Conservation (phyloP, 2,888 invertebrate species). For the Halocaridina rubra region DNA sequence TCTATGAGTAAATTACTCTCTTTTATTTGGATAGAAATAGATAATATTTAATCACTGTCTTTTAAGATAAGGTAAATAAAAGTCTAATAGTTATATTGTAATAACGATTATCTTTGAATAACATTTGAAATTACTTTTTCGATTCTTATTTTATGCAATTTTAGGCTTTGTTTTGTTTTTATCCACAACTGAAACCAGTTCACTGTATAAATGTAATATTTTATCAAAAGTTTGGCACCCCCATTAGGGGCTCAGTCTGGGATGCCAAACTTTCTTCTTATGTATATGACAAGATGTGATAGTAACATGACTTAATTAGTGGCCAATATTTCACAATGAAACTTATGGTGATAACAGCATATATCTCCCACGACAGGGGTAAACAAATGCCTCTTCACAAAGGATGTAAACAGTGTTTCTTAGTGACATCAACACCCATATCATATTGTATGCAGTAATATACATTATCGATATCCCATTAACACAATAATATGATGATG, state of each 20-base stretch:
- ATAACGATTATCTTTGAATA: constrained; percentile 7
- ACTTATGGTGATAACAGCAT: neutral
- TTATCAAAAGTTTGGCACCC: neutral
- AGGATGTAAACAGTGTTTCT: neutral
- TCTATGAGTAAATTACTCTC: no score
- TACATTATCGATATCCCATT: no score
- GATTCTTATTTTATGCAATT: no score
- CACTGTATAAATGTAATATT: no score
- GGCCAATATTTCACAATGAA: neutral
- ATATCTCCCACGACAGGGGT: neutral
- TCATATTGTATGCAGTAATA: neutral
- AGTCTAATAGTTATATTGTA: no score
- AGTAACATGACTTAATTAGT: neutral
- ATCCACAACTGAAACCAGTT: neutral
- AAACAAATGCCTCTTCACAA: neutral
- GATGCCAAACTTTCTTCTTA: constrained; percentile 10
- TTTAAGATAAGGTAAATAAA: no score
- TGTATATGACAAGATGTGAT: neutral
- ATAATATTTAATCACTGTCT: no score
- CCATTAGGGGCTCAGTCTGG: constrained; percentile 40
- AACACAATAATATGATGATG: no score
- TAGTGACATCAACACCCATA: neutral
- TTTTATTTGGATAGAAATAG: no score
- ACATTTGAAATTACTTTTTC: neutral
- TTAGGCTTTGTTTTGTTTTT: no score